These are phyloP conservation scores for Stenurella melanura DNA, from an alignment of 2,888 invertebrate genomes.

Conservation along the genomic window DNA sequence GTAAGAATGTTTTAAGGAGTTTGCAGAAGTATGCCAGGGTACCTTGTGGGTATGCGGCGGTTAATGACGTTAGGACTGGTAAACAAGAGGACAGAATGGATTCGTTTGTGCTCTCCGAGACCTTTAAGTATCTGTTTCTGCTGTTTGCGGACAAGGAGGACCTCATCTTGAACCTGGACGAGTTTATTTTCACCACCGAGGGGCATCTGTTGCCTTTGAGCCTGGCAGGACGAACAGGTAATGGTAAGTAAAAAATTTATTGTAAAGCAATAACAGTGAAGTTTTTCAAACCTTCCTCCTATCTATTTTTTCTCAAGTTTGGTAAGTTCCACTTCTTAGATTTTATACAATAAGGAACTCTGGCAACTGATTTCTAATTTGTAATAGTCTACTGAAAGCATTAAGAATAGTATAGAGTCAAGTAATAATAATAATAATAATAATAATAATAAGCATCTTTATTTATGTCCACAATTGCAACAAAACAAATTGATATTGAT, in stretches of 20 bases:
- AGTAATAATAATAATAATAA: too few relatives aligned
- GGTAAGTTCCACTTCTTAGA: too few relatives aligned
- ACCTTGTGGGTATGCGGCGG: conserved; percentile 97
- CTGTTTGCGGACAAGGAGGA: conserved; percentile 93
- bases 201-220: conserved; percentile 95
- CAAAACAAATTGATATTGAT: too few relatives aligned
- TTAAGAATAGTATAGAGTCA: too few relatives aligned
- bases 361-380: too few relatives aligned
- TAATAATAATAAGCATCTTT: too few relatives aligned
- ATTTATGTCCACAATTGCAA: too few relatives aligned
- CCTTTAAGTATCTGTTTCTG: conserved; percentile 97
- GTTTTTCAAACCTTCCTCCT: too few relatives aligned
- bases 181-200: conserved; percentile 94
- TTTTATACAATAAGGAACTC: too few relatives aligned
- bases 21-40: conserved; percentile 93
- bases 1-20: conserved; percentile 90
- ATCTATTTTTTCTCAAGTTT: too few relatives aligned
- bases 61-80: conserved; percentile 75
- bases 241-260: conserved; percentile 45
- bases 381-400: too few relatives aligned
- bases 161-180: conserved; percentile 86
- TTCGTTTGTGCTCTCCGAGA: conserved; percentile 97
- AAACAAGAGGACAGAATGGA: conserved; percentile 98
- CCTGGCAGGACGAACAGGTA: conserved; percentile 79
- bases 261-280: not conserved